Evolutionary conservation across 2,888 invertebrate species (phyloP).

Genomic region (Troglohyphantes excavatus): DNA sequence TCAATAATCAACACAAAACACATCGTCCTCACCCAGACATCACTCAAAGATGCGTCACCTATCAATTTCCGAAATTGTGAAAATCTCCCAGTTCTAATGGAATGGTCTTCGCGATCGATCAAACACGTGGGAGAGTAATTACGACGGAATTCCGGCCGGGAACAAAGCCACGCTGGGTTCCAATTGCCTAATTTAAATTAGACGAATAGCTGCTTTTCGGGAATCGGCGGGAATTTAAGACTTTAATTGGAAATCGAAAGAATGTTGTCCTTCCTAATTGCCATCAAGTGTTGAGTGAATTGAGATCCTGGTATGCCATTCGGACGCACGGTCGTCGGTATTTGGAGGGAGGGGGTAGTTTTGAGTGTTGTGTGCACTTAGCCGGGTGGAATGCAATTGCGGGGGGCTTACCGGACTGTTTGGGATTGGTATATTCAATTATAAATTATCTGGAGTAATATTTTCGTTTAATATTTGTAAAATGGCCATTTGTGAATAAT

Average conservation of each 20-base stretch:
- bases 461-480: too few relatives aligned
- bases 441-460: background rate
- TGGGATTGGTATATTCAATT: background rate
- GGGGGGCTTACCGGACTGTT: background rate
- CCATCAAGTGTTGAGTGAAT: conserved; percentile 56
- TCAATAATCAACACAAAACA: too few relatives aligned
- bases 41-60: background rate
- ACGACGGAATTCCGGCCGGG: conserved; percentile 44
- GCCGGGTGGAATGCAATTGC: background rate
- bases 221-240: conserved; percentile 50
- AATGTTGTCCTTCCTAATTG: conserved; percentile 58
- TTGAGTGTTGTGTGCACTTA: conserved; percentile 1
- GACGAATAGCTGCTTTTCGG: conserved; percentile 32
- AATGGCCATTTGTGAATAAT: too few relatives aligned
- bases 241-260: conserved; percentile 66
- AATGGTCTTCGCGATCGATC: conserved; percentile 20
- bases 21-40: background rate
- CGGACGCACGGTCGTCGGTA: conserved; percentile 2
- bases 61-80: background rate
- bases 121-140: conserved; percentile 43
- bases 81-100: background rate
- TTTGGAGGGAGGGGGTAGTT: background rate
- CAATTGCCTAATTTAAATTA: conserved; percentile 62
- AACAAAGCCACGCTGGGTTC: conserved; percentile 39
- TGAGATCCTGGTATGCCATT: conserved; percentile 10